Percentiles rank a stretch among this genome's conserved stretches.
Evolutionary conservation across 1,140 invertebrate species (phyloP).

Genomic region (Psix sp.): DNA sequence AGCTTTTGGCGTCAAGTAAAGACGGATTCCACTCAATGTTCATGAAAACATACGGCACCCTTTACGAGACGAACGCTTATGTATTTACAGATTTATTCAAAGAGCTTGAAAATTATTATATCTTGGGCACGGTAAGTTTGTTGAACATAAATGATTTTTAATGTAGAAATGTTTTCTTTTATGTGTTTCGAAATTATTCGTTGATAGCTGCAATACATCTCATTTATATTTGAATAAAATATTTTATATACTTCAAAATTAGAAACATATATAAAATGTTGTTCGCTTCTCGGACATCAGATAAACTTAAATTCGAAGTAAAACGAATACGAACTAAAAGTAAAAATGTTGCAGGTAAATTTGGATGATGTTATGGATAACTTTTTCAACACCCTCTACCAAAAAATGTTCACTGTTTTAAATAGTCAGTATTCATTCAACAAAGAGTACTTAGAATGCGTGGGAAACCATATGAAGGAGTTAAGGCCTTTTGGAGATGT

Average conservation of each 20-base stretch:
- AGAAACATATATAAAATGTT: too few species aligned
- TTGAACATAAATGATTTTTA: slow-evolving; percentile 1
- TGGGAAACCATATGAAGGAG: slow-evolving; percentile 93
- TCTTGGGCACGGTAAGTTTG: slow-evolving; percentile 80
- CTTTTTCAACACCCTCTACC: slow-evolving; percentile 95
- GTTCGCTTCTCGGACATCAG: too few species aligned
- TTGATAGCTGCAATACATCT: too few species aligned
- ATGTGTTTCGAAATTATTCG: too few species aligned
- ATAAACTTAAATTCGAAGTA: too few species aligned
- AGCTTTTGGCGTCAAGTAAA: slow-evolving; percentile 88
- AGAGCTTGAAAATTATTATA: slow-evolving; percentile 93
- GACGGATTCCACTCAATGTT: slow-evolving; percentile 96
- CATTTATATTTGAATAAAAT: too few species aligned
- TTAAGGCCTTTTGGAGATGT: slow-evolving; percentile 96
- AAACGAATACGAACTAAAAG: too few species aligned
- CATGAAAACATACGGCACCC: slow-evolving; percentile 93
- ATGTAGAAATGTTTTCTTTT: not conserved
- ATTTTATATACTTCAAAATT: too few species aligned
- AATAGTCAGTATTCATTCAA: slow-evolving; percentile 94
- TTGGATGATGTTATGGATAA: slow-evolving; percentile 91
- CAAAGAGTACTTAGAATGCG: slow-evolving; percentile 90
- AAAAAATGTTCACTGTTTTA: slow-evolving; percentile 97
- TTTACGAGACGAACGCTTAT: slow-evolving; percentile 95
- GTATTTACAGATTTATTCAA: slow-evolving; percentile 95
- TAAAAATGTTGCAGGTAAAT: slow-evolving; percentile 79